Evolutionary conservation across 2,797 vertebrate genomes (phyloP).

Genomic region (Notoglanidium macrostoma): DNA sequence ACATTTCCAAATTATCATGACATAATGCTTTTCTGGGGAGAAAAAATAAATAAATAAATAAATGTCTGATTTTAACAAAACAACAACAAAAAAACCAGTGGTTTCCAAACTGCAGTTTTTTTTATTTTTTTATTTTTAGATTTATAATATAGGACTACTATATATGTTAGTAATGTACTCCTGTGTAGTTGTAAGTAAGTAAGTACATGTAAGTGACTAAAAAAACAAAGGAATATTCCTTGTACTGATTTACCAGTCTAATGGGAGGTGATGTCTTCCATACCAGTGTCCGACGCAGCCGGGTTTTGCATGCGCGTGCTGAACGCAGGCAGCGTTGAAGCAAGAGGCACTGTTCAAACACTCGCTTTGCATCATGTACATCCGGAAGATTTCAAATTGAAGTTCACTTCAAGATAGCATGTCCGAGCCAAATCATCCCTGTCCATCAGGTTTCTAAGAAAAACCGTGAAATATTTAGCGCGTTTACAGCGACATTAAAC

Average conservation of each 20-base stretch:
- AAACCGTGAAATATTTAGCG: neutral
- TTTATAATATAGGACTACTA: neutral
- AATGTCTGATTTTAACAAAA: neutral
- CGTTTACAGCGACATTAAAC: neutral
- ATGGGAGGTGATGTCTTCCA: no score
- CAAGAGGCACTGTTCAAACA: neutral
- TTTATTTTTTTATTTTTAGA: neutral
- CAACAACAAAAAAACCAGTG: neutral
- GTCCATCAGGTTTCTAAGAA: neutral
- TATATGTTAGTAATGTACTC: neutral
- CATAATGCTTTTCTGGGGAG: neutral
- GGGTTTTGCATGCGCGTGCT: neutral
- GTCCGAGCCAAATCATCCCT: neutral
- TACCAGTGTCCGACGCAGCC: neutral
- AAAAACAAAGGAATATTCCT: neutral
- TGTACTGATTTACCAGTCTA: neutral
- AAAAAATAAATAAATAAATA: neutral
- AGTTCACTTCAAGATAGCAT: neutral
- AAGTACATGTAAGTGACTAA: neutral
- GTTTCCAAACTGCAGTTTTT: neutral
- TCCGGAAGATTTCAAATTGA: neutral
- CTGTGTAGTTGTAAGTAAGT: no score
- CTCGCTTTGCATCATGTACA: neutral
- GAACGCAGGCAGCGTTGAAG: neutral
- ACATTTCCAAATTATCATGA: neutral